These are phyloP conservation scores for Scyliorhinus canicula DNA, from an alignment of 2,797 vertebrate genomes.

Conservation along the genomic window DNA sequence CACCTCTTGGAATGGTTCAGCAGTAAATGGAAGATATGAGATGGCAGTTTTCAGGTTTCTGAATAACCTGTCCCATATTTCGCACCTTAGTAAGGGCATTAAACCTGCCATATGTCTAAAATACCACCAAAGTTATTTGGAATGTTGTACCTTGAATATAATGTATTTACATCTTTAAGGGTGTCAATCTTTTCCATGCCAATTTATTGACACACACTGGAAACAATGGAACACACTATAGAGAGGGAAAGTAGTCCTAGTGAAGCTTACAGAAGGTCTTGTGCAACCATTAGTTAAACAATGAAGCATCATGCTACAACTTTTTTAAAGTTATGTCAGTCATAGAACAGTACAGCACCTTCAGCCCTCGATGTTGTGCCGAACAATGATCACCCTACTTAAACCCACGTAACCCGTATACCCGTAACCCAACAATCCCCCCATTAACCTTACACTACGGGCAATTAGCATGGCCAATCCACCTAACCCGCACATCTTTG, in stretches of 20 bases:
- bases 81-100: not conserved
- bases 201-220: not conserved
- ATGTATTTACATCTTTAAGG: not conserved
- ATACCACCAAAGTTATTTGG: not conserved
- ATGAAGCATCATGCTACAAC: not conserved
- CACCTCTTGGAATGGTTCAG: constrained; percentile 26
- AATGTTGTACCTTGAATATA: not conserved
- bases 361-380: too few species aligned
- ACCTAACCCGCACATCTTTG: too few species aligned
- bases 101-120: not conserved
- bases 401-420: too few species aligned
- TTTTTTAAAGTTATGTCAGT: not conserved
- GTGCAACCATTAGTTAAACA: not conserved
- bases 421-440: too few species aligned
- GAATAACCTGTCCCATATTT: not conserved
- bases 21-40: constrained; percentile 14
- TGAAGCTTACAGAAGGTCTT: not conserved
- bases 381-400: too few species aligned
- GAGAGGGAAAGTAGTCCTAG: not conserved
- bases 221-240: not conserved
- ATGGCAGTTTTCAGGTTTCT: constrained; percentile 16
- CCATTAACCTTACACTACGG: too few species aligned
- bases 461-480: too few species aligned
- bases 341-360: too few species aligned
- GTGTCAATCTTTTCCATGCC: not conserved